phyloP scores from a whole-genome alignment of 2,113 vertebrate species.

The Corvus cornix region DNA sequence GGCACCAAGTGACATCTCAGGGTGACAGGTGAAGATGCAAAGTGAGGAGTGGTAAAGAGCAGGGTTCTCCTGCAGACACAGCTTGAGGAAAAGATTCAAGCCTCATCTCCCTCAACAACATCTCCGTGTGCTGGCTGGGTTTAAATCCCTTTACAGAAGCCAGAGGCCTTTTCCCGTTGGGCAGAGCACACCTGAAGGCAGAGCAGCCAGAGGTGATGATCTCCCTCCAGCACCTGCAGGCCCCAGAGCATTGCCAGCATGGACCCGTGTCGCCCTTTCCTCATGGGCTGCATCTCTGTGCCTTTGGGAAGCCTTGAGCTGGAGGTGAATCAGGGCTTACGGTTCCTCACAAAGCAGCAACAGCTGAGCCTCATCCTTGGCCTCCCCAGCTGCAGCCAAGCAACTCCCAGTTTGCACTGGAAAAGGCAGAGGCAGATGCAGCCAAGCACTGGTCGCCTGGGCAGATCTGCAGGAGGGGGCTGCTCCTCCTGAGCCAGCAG shows the following conservation, averaged over 20 bases:
- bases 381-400: background rate
- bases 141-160: background rate
- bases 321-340: background rate
- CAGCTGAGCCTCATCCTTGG: background rate
- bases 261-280: background rate
- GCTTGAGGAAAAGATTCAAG: background rate
- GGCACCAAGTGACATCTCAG: background rate
- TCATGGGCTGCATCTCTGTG: rapidly evolving
- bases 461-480: background rate
- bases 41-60: background rate
- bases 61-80: background rate
- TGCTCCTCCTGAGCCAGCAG: background rate
- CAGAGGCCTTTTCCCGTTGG: background rate
- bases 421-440: background rate
- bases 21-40: background rate
- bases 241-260: rapidly evolving
- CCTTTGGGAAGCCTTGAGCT: background rate
- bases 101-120: background rate
- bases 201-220: background rate
- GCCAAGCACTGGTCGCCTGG: rapidly evolving
- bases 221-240: background rate
- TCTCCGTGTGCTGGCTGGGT: background rate
- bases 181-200: background rate
- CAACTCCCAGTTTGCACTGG: background rate
- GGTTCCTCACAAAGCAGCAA: background rate